Conservation (phyloP, 2,888 invertebrate species). For the Drosophila maculinotata region DNA sequence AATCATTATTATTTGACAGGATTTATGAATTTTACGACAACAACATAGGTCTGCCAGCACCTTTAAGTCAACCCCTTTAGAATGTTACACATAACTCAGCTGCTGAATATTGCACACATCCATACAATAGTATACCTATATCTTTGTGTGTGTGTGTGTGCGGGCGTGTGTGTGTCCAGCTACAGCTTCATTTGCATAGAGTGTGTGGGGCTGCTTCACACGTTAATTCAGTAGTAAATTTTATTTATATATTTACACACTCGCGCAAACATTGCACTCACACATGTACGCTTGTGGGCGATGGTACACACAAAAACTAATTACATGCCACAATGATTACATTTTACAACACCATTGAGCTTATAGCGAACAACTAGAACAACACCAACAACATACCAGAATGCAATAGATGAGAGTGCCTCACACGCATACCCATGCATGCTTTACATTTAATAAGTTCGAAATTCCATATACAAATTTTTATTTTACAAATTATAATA, state of each 20-base stretch:
- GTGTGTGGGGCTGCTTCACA: constrained; percentile 11
- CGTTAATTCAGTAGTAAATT: constrained; percentile 58
- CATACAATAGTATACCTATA: too few species aligned
- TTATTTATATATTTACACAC: constrained; percentile 51
- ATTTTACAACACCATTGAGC: constrained; percentile 70
- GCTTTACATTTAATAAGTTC: not conserved
- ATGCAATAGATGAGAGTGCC: too few species aligned
- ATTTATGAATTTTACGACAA: not conserved
- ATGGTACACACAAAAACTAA: constrained; percentile 69
- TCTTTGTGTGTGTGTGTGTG: constrained; percentile 4
- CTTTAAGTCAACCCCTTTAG: constrained; percentile 7
- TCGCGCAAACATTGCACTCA: constrained; percentile 18
- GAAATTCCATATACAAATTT: too few species aligned
- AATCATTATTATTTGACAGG: not conserved
- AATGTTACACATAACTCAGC: constrained; percentile 11
- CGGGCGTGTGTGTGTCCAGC: not conserved
- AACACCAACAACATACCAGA: constrained; percentile 2
- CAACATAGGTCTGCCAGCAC: not conserved
- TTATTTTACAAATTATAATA: too few species aligned
- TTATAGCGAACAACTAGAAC: constrained; percentile 12
- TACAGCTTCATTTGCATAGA: constrained; percentile 29
- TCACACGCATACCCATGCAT: not conserved
- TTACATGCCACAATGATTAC: constrained; percentile 80
- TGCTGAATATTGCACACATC: not conserved
- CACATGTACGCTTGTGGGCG: constrained; percentile 25